Percentiles rank a stretch among this genome's conserved stretches.
Evolutionary conservation across 1,140 invertebrate species (phyloP).

Genomic region (Medauroidea extradentata): DNA sequence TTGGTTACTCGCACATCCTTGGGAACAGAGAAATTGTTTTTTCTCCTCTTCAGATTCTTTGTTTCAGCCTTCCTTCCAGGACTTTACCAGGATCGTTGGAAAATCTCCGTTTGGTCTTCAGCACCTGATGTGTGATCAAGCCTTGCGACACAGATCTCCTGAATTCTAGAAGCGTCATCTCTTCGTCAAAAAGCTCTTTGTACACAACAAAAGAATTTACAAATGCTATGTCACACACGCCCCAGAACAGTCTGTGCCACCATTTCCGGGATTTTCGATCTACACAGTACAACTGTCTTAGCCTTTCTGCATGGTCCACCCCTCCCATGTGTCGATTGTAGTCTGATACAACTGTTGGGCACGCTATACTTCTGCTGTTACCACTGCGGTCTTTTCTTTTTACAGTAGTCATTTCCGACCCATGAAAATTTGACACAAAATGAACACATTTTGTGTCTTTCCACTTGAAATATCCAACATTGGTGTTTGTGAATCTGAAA

Average conservation of each 20-base stretch:
- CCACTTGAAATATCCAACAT: constrained; percentile 38
- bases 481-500: constrained; percentile 20
- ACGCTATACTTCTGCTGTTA: constrained; percentile 13
- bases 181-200: constrained; percentile 12
- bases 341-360: constrained; percentile 32
- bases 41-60: too few species aligned
- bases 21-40: constrained; percentile 3
- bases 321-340: too few species aligned
- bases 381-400: constrained; percentile 26
- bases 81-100: too few species aligned
- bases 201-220: constrained; percentile 33
- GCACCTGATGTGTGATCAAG: constrained; percentile 2
- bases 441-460: too few species aligned
- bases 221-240: constrained; percentile 29
- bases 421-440: constrained; percentile 29
- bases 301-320: constrained; percentile 39
- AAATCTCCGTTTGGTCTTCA: too few species aligned
- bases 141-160: constrained; percentile 11
- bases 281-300: constrained; percentile 34
- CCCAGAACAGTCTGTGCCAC: constrained; percentile 37
- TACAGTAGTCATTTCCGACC: constrained; percentile 18
- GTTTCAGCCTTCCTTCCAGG: too few species aligned
- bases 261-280: constrained; percentile 34
- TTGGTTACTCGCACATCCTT: constrained; percentile 9
- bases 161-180: constrained; percentile 1